These are phyloP conservation scores for Gymnoscelis rufifasciata DNA, from an alignment of 2,888 invertebrate genomes.

Conservation along the genomic window DNA sequence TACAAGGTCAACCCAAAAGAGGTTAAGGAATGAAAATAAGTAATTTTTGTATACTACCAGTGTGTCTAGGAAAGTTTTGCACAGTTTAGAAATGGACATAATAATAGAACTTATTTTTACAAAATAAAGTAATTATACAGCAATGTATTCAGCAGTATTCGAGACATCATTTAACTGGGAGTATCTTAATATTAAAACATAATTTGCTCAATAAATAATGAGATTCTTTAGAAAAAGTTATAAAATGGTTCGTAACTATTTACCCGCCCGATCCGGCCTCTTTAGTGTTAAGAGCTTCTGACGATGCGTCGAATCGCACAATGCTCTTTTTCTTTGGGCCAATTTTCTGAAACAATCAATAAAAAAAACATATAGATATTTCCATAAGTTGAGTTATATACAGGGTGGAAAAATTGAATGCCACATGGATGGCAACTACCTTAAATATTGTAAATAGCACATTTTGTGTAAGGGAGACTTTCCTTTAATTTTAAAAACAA, in stretches of 20 bases:
- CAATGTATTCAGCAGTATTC: neutral
- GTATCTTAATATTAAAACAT: constrained; percentile 20
- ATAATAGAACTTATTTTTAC: neutral
- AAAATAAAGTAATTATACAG: neutral
- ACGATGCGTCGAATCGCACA: constrained; percentile 65
- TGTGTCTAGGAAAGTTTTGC: neutral
- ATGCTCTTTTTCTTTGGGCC: constrained; percentile 55
- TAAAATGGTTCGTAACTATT: constrained; percentile 30
- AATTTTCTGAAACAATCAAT: constrained; percentile 46
- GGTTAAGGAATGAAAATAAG: constrained; percentile 16
- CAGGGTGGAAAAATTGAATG: no score
- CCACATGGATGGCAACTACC: no score
- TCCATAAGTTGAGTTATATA: no score
- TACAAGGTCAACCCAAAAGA: constrained; percentile 12
- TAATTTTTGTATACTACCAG: constrained; percentile 4
- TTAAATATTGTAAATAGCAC: no score
- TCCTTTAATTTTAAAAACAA: no score
- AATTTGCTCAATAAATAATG: constrained; percentile 19
- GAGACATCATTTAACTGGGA: no score
- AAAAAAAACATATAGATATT: no score
- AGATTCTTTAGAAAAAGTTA: constrained; percentile 7
- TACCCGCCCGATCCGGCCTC: constrained; percentile 50
- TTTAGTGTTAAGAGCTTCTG: constrained; percentile 58
- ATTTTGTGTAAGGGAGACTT: no score
- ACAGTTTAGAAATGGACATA: constrained; percentile 2